Base-by-base conservation (phyloP, 2,113 vertebrate species). In the Elanus axillaris region DNA sequence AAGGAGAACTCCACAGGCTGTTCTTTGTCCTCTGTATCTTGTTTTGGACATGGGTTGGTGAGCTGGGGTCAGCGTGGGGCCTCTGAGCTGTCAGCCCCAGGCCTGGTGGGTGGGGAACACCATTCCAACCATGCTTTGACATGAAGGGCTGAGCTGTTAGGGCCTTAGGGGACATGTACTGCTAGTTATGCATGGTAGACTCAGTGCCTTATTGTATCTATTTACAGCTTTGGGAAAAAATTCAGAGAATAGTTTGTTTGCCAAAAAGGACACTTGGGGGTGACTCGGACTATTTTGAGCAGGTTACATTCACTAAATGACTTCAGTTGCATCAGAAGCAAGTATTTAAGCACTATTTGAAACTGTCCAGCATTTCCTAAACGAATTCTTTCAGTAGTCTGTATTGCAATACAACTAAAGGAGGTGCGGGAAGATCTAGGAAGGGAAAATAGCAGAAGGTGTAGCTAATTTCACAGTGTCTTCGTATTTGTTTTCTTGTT, bases 211-310 rank as follows among this genome's bases (percentile, higher is more conserved):
- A 63, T 74, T 95, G 58, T 76, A 12, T 91, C 93, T 91, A 73
- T 94, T 95, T 96, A 86, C 58, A 93, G 88, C 59, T 88, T 90
- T 66, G 66, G 84, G 81, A 75, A 66, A 93, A 96, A 95, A 85
- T 60, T 78, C 58, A 12, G 23, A 83, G 62, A 88, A 59, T n/a
- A 64, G 71, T 73, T 80, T 88, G 36, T 71, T 96, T 92, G 88
- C 75, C 75, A 86, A 16, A 93, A 93, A 86, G 86, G 85, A 73
- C 59, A 27, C 23, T 94, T 62, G 25, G 81, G 88, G 82, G 92
- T 92, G 63, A 90, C 52, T 88, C 0, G 0, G 55, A 25, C 92
- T 96, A 92, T 96, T 96, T 83, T 94, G 63, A 80, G 90, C 78
- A 92, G 93, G 90, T 93, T 94, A 45, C 32, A 13, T 58, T 91